Evolutionary conservation across 2,113 vertebrate species (phyloP).

Genomic region (Platysteira castanea): DNA sequence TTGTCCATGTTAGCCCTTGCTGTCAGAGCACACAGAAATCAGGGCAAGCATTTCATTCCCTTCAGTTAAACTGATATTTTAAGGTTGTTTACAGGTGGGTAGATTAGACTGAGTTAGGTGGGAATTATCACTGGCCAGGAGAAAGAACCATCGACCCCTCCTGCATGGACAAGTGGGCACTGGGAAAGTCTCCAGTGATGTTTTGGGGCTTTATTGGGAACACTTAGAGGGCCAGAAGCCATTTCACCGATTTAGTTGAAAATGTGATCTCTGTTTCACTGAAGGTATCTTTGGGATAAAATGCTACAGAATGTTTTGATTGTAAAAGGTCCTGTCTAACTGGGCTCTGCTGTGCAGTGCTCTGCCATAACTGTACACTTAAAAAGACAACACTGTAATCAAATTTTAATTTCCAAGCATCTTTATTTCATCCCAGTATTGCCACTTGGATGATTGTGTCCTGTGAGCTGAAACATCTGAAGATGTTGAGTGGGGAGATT

Average conservation of each 20-base stretch:
- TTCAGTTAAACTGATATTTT: neutral
- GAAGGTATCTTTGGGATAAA: neutral
- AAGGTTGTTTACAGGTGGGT: neutral
- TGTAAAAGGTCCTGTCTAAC: neutral
- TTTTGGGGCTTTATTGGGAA: neutral
- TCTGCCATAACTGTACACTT: neutral
- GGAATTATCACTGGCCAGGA: neutral
- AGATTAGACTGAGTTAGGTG: neutral
- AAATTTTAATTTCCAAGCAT: neutral
- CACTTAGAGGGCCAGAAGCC: neutral
- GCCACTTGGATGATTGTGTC: neutral
- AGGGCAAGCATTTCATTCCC: neutral
- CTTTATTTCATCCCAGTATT: neutral
- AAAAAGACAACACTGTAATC: neutral
- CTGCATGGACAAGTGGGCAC: neutral
- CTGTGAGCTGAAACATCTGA: neutral
- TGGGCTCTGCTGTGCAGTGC: neutral
- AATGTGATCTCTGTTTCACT: neutral
- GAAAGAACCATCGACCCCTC: neutral
- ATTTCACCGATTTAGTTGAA: neutral
- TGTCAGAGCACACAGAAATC: neutral
- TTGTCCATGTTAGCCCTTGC: neutral
- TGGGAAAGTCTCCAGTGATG: accelerated
- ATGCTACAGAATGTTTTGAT: neutral
- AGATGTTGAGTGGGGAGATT: neutral